Conservation (phyloP, 2,797 vertebrate species). For the Garrulus glandarius region DNA sequence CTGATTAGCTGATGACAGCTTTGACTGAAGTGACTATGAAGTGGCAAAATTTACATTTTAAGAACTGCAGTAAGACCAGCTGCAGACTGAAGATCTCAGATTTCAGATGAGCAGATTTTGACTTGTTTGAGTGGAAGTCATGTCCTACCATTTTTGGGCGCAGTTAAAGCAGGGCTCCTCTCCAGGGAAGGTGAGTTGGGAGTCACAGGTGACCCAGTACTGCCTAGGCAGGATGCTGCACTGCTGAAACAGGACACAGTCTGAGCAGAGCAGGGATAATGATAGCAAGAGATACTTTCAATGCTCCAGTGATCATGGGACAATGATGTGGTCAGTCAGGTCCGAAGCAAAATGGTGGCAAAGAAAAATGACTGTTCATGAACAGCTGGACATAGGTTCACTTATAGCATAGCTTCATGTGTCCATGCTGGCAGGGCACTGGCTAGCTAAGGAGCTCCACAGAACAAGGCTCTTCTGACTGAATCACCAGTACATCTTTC, state of each 20-base stretch:
- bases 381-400: not conserved
- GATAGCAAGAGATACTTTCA: not conserved
- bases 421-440: not conserved
- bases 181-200: rapidly evolving
- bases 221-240: not conserved
- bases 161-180: not conserved
- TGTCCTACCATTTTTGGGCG: not conserved
- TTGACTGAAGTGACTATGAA: not conserved
- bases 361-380: not conserved
- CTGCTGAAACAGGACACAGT: not conserved
- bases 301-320: not conserved
- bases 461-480: not conserved
- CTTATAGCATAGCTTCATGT: rapidly evolving
- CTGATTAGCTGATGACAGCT: not conserved
- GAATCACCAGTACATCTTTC: not conserved
- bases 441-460: not conserved
- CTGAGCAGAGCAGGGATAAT: not conserved
- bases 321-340: not conserved
- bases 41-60: not conserved
- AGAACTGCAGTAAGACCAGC: not conserved
- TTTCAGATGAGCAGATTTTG: not conserved
- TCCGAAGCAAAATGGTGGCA: not conserved
- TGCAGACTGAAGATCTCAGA: not conserved
- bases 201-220: not conserved
- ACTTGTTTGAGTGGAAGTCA: not conserved